Percentiles rank a stretch among this genome's conserved stretches.
These are phyloP conservation scores for Rhynchomys soricoides DNA, from an alignment of 2,113 vertebrate species.

Conservation along the genomic window DNA sequence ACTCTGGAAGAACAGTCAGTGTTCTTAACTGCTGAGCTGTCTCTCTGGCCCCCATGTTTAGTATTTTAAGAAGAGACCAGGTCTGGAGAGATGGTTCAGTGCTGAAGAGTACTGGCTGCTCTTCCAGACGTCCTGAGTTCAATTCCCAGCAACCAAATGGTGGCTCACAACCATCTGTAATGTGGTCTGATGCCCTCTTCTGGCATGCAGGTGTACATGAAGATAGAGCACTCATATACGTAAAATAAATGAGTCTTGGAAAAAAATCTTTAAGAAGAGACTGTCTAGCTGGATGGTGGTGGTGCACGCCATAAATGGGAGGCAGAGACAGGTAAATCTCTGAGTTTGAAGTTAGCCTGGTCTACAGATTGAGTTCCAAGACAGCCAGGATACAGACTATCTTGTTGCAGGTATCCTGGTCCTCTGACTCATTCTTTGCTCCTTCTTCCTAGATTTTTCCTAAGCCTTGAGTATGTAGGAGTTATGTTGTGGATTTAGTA, in stretches of 20 bases:
- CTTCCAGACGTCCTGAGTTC: too few species aligned
- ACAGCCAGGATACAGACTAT: background rate
- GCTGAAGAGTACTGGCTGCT: too few species aligned
- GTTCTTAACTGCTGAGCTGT: background rate
- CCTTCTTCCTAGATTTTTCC: background rate
- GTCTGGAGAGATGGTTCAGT: too few species aligned
- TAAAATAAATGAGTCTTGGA: too few species aligned
- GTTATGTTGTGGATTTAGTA: background rate
- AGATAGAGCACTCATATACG: too few species aligned
- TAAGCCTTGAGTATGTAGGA: background rate
- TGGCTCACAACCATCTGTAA: too few species aligned
- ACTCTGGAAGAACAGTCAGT: background rate
- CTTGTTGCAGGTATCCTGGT: background rate
- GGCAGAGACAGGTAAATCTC: background rate
- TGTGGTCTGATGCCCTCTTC: too few species aligned
- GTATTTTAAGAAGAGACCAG: background rate
- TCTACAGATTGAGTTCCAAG: background rate
- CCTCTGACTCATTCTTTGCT: background rate
- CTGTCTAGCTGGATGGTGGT: background rate
- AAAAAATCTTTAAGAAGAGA: background rate
- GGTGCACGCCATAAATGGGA: background rate
- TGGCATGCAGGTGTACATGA: too few species aligned
- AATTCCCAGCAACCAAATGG: too few species aligned
- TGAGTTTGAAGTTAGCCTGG: background rate
- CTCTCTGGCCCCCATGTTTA: background rate